phyloP scores from a whole-genome alignment of 2,113 vertebrate genomes.

The Osmerus mordax region DNA sequence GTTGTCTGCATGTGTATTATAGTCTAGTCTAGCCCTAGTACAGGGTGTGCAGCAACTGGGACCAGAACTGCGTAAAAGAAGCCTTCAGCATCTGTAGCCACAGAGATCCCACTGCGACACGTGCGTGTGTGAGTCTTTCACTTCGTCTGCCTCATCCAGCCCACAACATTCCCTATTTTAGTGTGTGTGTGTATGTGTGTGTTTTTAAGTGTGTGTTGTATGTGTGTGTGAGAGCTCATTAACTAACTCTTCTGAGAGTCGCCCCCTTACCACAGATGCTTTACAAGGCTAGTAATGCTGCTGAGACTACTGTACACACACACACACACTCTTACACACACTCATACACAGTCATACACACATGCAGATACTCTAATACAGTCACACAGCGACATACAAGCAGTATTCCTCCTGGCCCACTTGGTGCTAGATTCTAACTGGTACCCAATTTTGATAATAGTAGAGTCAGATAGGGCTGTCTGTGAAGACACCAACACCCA shows the following conservation, averaged over 20 bases:
- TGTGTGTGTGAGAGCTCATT: constrained; percentile 19
- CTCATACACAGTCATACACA: neutral
- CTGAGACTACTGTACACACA: neutral
- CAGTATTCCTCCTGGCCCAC: constrained; percentile 11
- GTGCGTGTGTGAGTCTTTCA: neutral
- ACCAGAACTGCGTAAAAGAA: neutral
- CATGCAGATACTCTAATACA: neutral
- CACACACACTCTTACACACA: neutral
- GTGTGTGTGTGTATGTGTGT: neutral
- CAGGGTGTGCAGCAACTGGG: neutral
- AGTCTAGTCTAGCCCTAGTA: too few relatives aligned
- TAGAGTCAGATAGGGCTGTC: constrained; percentile 11
- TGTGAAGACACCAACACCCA: too few relatives aligned
- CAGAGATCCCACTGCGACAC: neutral
- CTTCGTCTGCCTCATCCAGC: too few relatives aligned
- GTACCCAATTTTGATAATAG: constrained; percentile 53
- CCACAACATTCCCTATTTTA: too few relatives aligned
- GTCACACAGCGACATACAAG: neutral
- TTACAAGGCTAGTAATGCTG: constrained; percentile 33
- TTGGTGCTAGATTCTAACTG: neutral
- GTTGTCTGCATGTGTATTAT: too few relatives aligned
- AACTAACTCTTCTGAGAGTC: neutral
- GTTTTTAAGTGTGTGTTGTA: neutral
- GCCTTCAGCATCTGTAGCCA: neutral
- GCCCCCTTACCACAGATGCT: neutral